These are phyloP conservation scores for Furcula furcula DNA, from an alignment of 2,888 invertebrate genomes.

Conservation along the genomic window DNA sequence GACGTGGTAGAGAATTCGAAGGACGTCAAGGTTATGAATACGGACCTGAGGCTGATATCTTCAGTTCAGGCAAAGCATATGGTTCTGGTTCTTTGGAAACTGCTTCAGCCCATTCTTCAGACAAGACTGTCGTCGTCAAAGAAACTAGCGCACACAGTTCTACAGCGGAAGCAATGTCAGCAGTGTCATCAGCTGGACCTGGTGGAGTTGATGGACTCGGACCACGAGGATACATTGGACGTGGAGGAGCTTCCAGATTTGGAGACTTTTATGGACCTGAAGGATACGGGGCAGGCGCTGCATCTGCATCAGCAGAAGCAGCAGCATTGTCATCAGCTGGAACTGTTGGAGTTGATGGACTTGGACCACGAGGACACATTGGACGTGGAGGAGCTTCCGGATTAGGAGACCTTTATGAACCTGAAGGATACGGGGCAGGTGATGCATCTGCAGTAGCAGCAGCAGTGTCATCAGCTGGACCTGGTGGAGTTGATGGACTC, in stretches of 20 bases:
- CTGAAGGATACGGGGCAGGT: constrained; percentile 3
- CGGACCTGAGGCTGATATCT: too few relatives aligned
- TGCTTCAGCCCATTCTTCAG: too few relatives aligned
- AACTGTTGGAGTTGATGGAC: constrained; percentile 4
- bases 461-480: neutral
- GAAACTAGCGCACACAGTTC: too few relatives aligned
- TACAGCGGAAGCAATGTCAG: too few relatives aligned
- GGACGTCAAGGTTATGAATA: too few relatives aligned
- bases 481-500: neutral
- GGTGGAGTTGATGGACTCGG: too few relatives aligned
- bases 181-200: too few relatives aligned
- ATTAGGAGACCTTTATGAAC: neutral
- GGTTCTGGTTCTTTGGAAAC: too few relatives aligned
- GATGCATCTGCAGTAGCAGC: constrained; percentile 3
- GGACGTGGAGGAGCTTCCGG: neutral
- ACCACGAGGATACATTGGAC: neutral
- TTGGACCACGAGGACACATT: constrained; percentile 1
- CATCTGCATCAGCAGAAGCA: constrained; percentile 2
- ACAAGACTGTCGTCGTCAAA: too few relatives aligned
- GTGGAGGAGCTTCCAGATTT: too few relatives aligned
- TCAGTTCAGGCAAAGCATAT: too few relatives aligned
- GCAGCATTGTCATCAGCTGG: constrained; percentile 2
- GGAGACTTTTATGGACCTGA: neutral
- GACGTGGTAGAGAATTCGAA: too few relatives aligned
- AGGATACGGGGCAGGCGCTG: neutral